Conservation (phyloP, 2,113 vertebrate genomes). For the Callorhinus ursinus region DNA sequence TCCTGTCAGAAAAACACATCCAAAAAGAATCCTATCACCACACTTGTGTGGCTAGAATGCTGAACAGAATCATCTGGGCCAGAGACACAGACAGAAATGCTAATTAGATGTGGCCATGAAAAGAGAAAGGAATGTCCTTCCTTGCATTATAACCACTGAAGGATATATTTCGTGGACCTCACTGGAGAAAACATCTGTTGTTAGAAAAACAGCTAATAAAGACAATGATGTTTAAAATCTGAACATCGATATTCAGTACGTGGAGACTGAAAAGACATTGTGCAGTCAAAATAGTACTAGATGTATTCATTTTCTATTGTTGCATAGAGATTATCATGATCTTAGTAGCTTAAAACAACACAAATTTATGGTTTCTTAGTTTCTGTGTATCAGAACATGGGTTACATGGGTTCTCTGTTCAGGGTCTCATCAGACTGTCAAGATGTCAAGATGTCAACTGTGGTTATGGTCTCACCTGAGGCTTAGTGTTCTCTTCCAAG, state of each 20-base stretch:
- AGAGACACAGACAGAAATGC: neutral
- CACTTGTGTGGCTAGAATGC: neutral
- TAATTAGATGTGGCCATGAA: neutral
- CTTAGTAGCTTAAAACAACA: neutral
- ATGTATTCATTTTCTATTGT: neutral
- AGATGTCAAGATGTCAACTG: neutral
- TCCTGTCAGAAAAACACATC: neutral
- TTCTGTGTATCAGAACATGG: neutral
- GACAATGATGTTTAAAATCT: neutral
- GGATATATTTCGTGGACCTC: neutral
- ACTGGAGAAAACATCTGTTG: neutral
- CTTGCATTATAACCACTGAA: neutral
- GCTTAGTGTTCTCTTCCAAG: neutral
- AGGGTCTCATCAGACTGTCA: neutral
- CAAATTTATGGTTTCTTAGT: neutral
- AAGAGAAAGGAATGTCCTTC: neutral
- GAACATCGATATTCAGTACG: neutral
- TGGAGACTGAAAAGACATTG: neutral
- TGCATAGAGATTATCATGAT: neutral
- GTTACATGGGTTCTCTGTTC: neutral
- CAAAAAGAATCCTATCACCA: neutral
- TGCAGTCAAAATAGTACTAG: neutral
- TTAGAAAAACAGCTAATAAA: neutral
- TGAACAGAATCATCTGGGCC: neutral
- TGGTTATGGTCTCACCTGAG: neutral